Evolutionary conservation across 2,113 vertebrate species (phyloP).

Genomic region (Lanius collurio): DNA sequence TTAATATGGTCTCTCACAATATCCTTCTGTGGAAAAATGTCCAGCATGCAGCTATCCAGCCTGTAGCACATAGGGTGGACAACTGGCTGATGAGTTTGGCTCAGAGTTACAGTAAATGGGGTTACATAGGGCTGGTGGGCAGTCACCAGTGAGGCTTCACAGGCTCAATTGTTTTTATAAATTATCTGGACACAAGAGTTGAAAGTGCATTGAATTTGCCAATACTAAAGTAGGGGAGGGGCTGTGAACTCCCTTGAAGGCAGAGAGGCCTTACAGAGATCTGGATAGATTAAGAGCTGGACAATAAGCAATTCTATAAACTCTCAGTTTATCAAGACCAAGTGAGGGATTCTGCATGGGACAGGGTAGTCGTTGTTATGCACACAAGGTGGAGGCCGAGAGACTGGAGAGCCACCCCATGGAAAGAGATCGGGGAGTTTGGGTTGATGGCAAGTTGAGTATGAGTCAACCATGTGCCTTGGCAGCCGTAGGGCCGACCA

Average conservation of each 20-base stretch:
- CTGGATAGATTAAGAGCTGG: background rate
- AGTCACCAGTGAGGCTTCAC: background rate
- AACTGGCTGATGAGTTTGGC: too few relatives aligned
- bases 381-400: rapidly evolving
- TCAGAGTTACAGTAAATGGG: background rate
- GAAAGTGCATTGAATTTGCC: background rate
- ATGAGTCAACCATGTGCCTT: background rate
- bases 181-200: background rate
- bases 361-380: rapidly evolving
- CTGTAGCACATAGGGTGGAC: background rate
- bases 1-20: background rate
- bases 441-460: background rate
- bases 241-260: background rate
- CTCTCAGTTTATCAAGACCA: background rate
- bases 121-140: background rate
- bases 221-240: background rate
- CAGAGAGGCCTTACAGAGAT: background rate
- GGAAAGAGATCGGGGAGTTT: background rate
- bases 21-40: background rate
- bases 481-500: background rate
- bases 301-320: rapidly evolving
- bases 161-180: background rate
- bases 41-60: background rate
- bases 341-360: background rate
- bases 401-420: background rate